A percentile compares a stretch with the other conserved stretches of the same genome.
Evolutionary conservation across 35 echinoderm and acorn worm species (phyloP).

Genomic region (Acanthaster planci): DNA sequence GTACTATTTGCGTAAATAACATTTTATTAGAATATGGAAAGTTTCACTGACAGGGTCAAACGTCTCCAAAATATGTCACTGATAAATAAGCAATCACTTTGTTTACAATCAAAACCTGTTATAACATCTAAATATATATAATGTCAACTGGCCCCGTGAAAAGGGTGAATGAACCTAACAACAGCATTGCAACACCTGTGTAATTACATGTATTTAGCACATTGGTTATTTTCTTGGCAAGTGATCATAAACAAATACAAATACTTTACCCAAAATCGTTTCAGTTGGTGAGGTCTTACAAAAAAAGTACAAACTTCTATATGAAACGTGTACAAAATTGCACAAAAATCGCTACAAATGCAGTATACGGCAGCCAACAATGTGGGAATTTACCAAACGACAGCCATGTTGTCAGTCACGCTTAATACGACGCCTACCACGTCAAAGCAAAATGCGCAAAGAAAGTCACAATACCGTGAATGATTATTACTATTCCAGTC

Average conservation of each 20-base stretch:
- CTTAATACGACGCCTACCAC: not conserved
- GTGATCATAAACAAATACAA: not conserved
- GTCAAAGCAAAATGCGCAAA: not conserved
- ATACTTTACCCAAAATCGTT: not conserved
- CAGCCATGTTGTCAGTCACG: not conserved
- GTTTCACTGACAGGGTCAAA: too few species aligned
- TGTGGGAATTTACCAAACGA: not conserved
- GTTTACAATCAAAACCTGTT: too few species aligned
- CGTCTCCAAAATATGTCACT: too few species aligned
- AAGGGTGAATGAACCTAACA: too few species aligned
- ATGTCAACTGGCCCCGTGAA: too few species aligned
- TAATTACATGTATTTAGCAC: not conserved
- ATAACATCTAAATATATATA: too few species aligned
- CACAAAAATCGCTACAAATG: constrained; percentile 14
- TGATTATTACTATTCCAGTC: not conserved
- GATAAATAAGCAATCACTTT: too few species aligned
- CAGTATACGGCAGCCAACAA: not conserved
- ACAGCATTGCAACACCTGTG: too few species aligned
- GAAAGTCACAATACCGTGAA: not conserved
- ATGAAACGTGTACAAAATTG: constrained; percentile 16
- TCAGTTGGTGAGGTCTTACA: not conserved
- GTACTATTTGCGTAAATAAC: too few species aligned
- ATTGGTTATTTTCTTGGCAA: not conserved
- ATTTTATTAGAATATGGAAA: too few species aligned
- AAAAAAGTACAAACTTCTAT: not conserved